Evolutionary conservation across 2,797 vertebrate genomes (phyloP).

Genomic region (Danio choprae): DNA sequence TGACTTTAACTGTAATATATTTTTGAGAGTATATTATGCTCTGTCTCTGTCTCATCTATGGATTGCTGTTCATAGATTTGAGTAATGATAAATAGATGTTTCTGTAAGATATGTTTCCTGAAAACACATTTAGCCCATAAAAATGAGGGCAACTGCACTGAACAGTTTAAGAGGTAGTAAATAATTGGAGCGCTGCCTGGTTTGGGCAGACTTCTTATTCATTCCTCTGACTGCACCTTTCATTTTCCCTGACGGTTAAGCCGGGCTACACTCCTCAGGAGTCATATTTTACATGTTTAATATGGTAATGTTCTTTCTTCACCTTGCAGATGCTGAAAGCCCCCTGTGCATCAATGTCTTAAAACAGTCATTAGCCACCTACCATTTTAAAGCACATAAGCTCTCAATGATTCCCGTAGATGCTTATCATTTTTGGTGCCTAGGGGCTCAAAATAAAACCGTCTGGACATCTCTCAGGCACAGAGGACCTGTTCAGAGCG

Average conservation of each 20-base stretch:
- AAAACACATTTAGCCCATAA: slow-evolving; percentile 44
- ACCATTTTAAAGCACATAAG: slow-evolving; percentile 64
- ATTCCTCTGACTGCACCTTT: slow-evolving; percentile 44
- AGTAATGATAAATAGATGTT: slow-evolving; percentile 36
- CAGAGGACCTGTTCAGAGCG: slow-evolving; percentile 52
- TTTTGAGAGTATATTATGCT: too few species aligned
- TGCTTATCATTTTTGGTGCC: slow-evolving; percentile 65
- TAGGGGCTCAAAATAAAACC: slow-evolving; percentile 58
- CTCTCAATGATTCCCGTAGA: slow-evolving; percentile 62
- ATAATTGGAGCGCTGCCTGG: slow-evolving; percentile 52
- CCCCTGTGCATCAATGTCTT: slow-evolving; percentile 53
- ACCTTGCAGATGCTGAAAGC: slow-evolving; percentile 63
- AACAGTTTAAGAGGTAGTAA: slow-evolving; percentile 46
- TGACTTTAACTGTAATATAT: too few species aligned
- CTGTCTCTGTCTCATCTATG: too few species aligned
- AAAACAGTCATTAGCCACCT: slow-evolving; percentile 66
- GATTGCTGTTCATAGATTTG: not conserved
- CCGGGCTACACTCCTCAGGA: slow-evolving; percentile 61
- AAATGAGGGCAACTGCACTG: slow-evolving; percentile 34
- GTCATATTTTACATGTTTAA: slow-evolving; percentile 77
- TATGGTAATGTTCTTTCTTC: slow-evolving; percentile 71
- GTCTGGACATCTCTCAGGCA: slow-evolving; percentile 58
- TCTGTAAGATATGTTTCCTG: slow-evolving; percentile 14
- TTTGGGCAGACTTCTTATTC: slow-evolving; percentile 35
- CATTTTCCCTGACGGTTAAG: slow-evolving; percentile 51